A percentile compares a stretch with the other conserved stretches of the same genome.
Conservation (phyloP, 2,797 vertebrate genomes). For the Mionectes olivaceus region DNA sequence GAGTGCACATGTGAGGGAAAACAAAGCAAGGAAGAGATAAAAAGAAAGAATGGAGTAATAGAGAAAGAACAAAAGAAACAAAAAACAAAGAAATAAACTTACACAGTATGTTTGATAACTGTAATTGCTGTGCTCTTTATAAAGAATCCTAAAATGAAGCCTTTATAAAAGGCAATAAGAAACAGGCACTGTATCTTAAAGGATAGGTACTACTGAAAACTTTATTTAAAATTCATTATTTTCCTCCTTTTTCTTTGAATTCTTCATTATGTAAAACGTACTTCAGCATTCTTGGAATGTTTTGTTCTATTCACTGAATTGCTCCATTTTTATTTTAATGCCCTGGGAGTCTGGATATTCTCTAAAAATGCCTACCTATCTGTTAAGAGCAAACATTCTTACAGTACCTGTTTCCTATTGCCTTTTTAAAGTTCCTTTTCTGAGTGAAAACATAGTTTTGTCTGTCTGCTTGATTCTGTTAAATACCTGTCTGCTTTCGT, state of each 20-base stretch:
- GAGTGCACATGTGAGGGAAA: accelerated
- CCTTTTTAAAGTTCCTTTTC: neutral
- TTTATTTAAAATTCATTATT: conserved; percentile 15
- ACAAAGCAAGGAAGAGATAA: neutral
- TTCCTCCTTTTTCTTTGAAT: neutral
- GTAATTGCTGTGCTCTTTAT: neutral
- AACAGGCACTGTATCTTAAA: too few species aligned
- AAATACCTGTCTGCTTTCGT: neutral
- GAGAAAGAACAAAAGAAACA: neutral
- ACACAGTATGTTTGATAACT: neutral
- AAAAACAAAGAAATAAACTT: neutral
- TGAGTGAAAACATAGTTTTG: neutral
- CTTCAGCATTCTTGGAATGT: neutral
- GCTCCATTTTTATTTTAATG: conserved; percentile 47
- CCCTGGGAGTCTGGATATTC: neutral
- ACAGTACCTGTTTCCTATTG: neutral
- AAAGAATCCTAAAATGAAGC: neutral
- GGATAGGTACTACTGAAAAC: neutral
- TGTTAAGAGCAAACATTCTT: neutral
- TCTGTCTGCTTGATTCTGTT: neutral
- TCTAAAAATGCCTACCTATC: neutral
- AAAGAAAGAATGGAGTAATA: neutral
- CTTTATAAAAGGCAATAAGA: too few species aligned
- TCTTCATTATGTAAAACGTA: conserved; percentile 7
- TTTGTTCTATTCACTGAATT: conserved; percentile 46